Evolutionary conservation across 1,140 invertebrate species (phyloP), one percentile per base, ranked within the genome.

Genomic region (Drosophila pseudoobscura): DNA sequence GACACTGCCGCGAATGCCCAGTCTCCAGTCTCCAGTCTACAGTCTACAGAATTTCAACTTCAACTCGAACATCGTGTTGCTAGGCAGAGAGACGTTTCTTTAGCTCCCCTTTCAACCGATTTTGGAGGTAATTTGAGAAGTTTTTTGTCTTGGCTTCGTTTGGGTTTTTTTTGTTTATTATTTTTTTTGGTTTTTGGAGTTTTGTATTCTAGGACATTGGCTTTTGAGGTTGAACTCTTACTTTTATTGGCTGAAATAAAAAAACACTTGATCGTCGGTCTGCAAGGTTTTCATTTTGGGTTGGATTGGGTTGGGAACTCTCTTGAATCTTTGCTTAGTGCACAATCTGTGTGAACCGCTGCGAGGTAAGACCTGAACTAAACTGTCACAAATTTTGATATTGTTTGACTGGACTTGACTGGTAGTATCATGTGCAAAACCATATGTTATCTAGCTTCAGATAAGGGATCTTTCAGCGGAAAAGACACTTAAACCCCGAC

Each of bases 161-260:
- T 31, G 7, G 29, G 31, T 2, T n/a, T 13, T 13, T 26, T 44
- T 49, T 47, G 50, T 71, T 46, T 15, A 15, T 15, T 15, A 15
- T 26, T 22, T 17, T 13, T 3, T 26, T 35, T 11, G 9, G 13
- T 9, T 54, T 2, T 2, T 49, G n/a, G 15, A 54, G 57, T 44
- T 64, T 39, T 64, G 6, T 79, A 79, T 80, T 80, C 64, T 85
- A 85, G 80, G 80, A 70, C 78, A 87, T 87, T 85, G 78, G 47
- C 78, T 80, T 80, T 46, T 68, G 49, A 53, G 59, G 60, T 65
- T 75, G 60, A 65, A 78, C 83, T 82, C 85, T 82, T 87, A 78
- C 82, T 85, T 78, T 85, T 87, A 46, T 59, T 68, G 43, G 41
- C 41, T 29, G 17, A 15, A 52, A 17, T 17, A 17, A 35, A 7